Evolutionary conservation across 2,888 invertebrate genomes (phyloP), one percentile per base, ranked within the genome.

Genomic region (Polietes domitor): DNA sequence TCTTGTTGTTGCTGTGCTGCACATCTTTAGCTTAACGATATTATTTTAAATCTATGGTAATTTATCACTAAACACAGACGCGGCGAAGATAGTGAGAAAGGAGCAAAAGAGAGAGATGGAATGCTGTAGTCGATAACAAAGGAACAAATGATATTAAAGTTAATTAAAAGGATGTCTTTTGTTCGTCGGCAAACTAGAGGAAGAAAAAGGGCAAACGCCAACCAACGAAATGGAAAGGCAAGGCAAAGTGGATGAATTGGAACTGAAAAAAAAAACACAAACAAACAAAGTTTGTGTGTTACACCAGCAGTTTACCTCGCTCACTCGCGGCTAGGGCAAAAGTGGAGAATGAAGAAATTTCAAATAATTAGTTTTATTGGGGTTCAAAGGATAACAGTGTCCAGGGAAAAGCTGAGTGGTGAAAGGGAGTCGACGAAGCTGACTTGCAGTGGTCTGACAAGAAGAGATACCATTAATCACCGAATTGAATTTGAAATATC

Each of bases 21-120:
- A 26, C 24, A 68, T 37, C 73, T 32, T 73, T 28, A 41, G 24
- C 43, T 43, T 72, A 80, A 83, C 58, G 58, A 63, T 32, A 74
- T 70, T 77, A 73, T 70, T 77, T 77, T 17, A 80, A 80, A 80
- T 73, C 70, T 76, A 68, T 70, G 79, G 75, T 53, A 75, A 82
- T 83, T 79, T 83, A 83, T 70, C 73, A 79, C 43, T 24, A 37
- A 65, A 41, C 32, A 37, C 61, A 63, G 50, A 17, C 24, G 58
- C 12, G 53, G 5, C n/a, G 1, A 21, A 26, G 58, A 15, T 58
- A 58, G 2, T 1, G 24, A n/a, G 21, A 6, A 7, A 58, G 17
- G 17, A 17, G 26, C 26, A 12, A 58, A 26, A 21, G 26, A 24
- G 26, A 53, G 53, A 17, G 15, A 5, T 5, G 17, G 50, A 50